Evolutionary conservation across 2,888 invertebrate genomes (phyloP).

Genomic region (Aspidapion aeneum): DNA sequence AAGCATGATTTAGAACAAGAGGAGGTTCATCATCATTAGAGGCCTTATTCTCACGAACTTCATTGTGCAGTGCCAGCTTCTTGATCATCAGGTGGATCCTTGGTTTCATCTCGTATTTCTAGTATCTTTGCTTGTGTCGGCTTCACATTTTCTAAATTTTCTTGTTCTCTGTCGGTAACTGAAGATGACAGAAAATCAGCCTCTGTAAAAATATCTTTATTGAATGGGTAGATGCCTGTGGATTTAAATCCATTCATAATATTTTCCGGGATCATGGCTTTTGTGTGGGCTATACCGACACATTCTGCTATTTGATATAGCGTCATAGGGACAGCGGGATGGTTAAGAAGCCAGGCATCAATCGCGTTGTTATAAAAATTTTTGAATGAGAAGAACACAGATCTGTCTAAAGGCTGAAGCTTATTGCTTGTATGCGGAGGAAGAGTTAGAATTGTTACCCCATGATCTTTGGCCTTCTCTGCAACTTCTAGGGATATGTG

Average conservation of each 20-base stretch:
- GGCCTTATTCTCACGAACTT: too few relatives aligned
- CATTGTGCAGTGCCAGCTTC: too few relatives aligned
- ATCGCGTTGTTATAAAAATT: constrained; percentile 7
- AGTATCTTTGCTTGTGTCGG: too few relatives aligned
- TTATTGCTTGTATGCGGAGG: too few relatives aligned
- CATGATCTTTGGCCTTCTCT: constrained; percentile 38
- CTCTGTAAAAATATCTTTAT: constrained; percentile 11
- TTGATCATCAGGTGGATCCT: too few relatives aligned
- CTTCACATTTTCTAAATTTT: too few relatives aligned
- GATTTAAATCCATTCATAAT: constrained; percentile 15
- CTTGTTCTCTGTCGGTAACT: constrained; percentile 7
- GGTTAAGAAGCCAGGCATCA: constrained; percentile 14
- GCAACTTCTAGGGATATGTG: constrained; percentile 30
- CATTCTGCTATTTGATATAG: constrained; percentile 19
- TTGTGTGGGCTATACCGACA: constrained; percentile 6
- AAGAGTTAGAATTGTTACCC: constrained; percentile 41
- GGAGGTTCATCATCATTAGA: too few relatives aligned
- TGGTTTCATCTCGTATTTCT: too few relatives aligned
- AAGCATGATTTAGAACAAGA: too few relatives aligned
- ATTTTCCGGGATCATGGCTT: constrained; percentile 15
- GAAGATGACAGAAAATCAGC: constrained; percentile 9
- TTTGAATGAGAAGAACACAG: constrained; percentile 5
- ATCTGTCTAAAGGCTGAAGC: too few relatives aligned
- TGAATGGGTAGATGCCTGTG: too few relatives aligned
- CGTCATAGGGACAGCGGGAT: constrained; percentile 15